phyloP scores from a whole-genome alignment of 2,888 invertebrate genomes.

The Archaeoteleia sp. region DNA sequence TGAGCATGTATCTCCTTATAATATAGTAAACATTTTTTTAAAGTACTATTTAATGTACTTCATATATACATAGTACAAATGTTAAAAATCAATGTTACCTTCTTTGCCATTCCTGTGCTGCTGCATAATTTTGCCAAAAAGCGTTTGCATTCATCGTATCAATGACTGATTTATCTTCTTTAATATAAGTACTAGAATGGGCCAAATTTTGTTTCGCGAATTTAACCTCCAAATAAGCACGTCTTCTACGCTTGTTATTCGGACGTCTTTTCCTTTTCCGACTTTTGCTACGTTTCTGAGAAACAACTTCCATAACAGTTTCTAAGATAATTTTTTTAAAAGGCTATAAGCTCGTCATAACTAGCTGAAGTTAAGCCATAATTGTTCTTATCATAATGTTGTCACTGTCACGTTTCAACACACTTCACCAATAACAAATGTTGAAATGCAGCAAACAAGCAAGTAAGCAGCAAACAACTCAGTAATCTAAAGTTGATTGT shows the following conservation, averaged over 20 bases:
- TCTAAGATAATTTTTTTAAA: neutral
- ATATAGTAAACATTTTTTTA: too few relatives aligned
- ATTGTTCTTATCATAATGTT: too few relatives aligned
- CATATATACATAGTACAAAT: too few relatives aligned
- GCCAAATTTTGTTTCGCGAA: constrained; percentile 42
- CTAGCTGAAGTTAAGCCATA: too few relatives aligned
- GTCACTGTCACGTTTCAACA: too few relatives aligned
- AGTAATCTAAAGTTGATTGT: too few relatives aligned
- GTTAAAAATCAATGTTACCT: constrained; percentile 57
- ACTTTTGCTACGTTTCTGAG: constrained; percentile 57
- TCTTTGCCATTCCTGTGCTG: constrained; percentile 70
- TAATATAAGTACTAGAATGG: constrained; percentile 33
- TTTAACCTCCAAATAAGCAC: constrained; percentile 66
- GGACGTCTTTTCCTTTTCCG: constrained; percentile 59
- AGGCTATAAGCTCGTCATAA: neutral
- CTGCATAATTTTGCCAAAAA: constrained; percentile 71
- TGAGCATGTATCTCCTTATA: too few relatives aligned
- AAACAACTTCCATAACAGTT: constrained; percentile 62
- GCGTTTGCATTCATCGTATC: constrained; percentile 65
- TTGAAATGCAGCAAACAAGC: too few relatives aligned
- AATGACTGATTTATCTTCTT: constrained; percentile 39
- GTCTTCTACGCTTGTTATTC: constrained; percentile 60
- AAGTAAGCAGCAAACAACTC: too few relatives aligned
- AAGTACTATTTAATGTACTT: too few relatives aligned
- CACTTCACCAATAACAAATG: too few relatives aligned